Evolutionary conservation across 2,888 invertebrate species (phyloP).

Genomic region (Ischnura elegans): DNA sequence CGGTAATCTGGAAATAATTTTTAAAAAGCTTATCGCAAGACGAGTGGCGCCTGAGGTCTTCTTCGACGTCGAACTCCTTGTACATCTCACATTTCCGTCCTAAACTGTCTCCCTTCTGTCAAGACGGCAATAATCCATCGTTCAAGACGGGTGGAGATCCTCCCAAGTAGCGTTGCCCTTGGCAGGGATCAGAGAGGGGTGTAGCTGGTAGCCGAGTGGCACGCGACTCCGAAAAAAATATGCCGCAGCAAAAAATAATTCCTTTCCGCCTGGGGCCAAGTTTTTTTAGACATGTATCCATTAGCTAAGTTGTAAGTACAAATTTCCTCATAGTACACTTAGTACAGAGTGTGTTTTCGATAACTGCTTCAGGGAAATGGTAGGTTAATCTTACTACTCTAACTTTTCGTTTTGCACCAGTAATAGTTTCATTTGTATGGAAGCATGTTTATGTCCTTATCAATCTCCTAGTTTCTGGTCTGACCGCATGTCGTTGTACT

Average conservation of each 20-base stretch:
- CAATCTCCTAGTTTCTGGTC: no score
- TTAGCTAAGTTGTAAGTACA: no score
- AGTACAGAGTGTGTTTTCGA: no score
- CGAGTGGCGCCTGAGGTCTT: neutral
- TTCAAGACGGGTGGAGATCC: neutral
- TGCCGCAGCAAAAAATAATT: neutral
- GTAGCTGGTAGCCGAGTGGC: neutral
- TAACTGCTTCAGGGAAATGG: no score
- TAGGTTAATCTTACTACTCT: no score
- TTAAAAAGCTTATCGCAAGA: neutral
- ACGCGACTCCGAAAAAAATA: conserved; percentile 1
- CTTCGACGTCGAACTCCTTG: neutral
- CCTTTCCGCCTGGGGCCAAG: neutral
- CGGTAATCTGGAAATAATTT: neutral
- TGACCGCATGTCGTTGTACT: no score
- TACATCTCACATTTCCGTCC: neutral
- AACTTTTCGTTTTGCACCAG: no score
- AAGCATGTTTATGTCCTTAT: no score
- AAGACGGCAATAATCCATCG: conserved; percentile 29
- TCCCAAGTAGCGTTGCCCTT: neutral
- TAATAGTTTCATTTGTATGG: no score
- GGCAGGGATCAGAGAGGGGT: neutral
- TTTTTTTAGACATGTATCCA: no score
- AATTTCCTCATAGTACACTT: no score
- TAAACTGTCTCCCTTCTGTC: neutral